Conservation (phyloP, 2,797 vertebrate species). For the Eleutherodactylus coqui region DNA sequence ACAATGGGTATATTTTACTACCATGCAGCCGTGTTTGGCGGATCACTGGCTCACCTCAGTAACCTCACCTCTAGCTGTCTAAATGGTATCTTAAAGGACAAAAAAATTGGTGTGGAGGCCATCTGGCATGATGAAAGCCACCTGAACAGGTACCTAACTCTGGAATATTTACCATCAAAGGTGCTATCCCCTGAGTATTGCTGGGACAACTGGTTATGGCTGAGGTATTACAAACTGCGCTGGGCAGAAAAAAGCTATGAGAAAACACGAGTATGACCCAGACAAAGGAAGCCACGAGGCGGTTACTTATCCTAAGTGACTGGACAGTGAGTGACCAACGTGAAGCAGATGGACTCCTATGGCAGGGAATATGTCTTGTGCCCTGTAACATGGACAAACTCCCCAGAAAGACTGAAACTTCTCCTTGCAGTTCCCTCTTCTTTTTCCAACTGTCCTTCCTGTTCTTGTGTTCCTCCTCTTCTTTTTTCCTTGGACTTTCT, state of each 20-base stretch:
- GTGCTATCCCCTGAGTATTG: constrained; percentile 69
- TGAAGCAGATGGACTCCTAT: background rate
- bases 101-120: constrained; percentile 65
- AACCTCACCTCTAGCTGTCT: constrained; percentile 69
- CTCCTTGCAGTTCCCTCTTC: too few species aligned
- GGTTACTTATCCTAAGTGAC: too few species aligned
- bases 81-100: constrained; percentile 69
- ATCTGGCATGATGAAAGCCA: constrained; percentile 65
- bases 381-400: too few species aligned
- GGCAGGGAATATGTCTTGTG: too few species aligned
- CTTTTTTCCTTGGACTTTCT: too few species aligned
- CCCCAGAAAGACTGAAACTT: too few species aligned
- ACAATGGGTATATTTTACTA: constrained; percentile 70
- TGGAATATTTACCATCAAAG: constrained; percentile 64
- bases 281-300: background rate
- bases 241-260: constrained; percentile 20
- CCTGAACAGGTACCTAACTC: constrained; percentile 68
- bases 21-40: constrained; percentile 69
- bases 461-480: too few species aligned
- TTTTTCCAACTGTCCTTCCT: too few species aligned
- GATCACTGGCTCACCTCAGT: constrained; percentile 63
- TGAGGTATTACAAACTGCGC: constrained; percentile 19
- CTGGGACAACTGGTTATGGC: constrained; percentile 62
- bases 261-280: background rate
- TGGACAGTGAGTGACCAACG: background rate